phyloP scores from a whole-genome alignment of 2,888 invertebrate species.

The Tolmerus cingulatus region DNA sequence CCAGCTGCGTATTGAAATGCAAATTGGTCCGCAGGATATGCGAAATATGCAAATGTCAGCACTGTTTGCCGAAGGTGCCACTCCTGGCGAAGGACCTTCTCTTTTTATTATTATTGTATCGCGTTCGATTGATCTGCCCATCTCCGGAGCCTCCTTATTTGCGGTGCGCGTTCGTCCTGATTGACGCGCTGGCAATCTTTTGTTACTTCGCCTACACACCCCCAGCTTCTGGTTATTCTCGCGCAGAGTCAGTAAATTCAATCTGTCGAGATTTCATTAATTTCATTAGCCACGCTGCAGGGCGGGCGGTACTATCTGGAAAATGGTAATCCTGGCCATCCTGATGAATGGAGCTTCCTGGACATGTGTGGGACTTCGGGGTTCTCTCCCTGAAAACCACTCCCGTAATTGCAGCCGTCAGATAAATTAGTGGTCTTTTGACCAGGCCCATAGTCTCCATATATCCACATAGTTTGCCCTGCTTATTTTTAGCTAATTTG shows the following conservation, averaged over 20 bases:
- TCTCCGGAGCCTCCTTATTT: not conserved
- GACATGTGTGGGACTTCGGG: not conserved
- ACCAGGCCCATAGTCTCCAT: not conserved
- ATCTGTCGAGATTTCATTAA: not conserved
- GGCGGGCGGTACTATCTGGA: not conserved
- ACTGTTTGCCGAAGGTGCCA: not conserved
- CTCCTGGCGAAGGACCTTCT: not conserved
- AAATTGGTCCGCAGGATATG: not conserved
- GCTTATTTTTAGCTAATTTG: not conserved
- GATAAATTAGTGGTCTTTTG: not conserved
- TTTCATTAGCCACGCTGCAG: not conserved
- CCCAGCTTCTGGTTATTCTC: not conserved
- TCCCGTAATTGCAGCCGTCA: not conserved
- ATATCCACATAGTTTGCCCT: not conserved
- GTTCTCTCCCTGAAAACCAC: not conserved
- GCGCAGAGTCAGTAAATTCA: not conserved
- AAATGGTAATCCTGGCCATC: not conserved
- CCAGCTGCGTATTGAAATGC: not conserved
- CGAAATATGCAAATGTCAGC: not conserved
- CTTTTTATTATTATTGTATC: not conserved
- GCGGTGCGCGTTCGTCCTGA: not conserved
- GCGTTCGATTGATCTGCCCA: not conserved
- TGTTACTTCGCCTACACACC: not conserved
- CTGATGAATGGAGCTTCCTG: not conserved
- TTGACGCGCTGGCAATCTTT: not conserved